Evolutionary conservation across 2,888 invertebrate species (phyloP).

Genomic region (Melanostoma scalare): DNA sequence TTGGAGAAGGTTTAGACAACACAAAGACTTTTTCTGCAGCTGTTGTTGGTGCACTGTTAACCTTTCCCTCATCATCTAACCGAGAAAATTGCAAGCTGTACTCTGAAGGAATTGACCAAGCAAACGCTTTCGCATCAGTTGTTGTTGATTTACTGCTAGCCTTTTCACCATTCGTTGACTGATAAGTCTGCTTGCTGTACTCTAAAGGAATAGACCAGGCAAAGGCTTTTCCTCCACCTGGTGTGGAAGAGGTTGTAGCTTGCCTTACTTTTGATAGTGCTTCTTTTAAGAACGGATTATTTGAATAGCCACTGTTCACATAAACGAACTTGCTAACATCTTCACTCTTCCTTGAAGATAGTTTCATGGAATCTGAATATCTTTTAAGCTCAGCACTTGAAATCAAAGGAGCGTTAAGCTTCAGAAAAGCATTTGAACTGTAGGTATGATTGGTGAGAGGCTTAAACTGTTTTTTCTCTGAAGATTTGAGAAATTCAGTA

Average conservation of each 20-base stretch:
- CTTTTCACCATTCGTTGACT: no score
- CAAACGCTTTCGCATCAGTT: not conserved
- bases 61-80: not conserved
- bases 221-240: constrained; percentile 17
- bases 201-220: not conserved
- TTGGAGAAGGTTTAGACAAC: not conserved
- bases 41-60: not conserved
- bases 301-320: constrained; percentile 47
- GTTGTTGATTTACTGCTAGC: no score
- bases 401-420: not conserved
- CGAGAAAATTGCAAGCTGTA: not conserved
- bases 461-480: not conserved
- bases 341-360: constrained; percentile 12
- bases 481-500: constrained; percentile 34
- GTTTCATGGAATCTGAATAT: not conserved
- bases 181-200: no score
- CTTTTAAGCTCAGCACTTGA: not conserved
- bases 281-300: constrained; percentile 73
- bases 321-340: constrained; percentile 13
- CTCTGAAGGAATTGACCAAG: constrained; percentile 63
- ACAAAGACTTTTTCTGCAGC: not conserved
- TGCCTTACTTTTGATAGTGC: not conserved
- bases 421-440: constrained; percentile 46
- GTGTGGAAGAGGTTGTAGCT: constrained; percentile 41
- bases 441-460: constrained; percentile 38